Conservation (phyloP, 2,113 vertebrate species). For the Nibea coibor region DNA sequence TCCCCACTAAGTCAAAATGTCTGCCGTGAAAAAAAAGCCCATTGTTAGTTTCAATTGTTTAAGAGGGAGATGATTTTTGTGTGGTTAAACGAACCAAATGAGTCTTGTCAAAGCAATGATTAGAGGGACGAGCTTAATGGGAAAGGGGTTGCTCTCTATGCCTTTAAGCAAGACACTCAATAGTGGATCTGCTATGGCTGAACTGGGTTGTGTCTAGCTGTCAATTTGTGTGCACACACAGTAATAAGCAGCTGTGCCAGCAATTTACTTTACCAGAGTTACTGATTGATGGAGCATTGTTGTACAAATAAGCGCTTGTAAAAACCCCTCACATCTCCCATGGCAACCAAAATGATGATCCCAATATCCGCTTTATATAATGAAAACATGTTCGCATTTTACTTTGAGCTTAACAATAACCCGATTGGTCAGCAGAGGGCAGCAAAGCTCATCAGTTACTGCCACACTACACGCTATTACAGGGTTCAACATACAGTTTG, state of each 20-base stretch:
- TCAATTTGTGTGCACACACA: too few species aligned
- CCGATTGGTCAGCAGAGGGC: constrained; percentile 49
- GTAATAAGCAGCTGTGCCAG: not conserved
- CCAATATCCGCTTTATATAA: not conserved
- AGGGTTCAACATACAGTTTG: not conserved
- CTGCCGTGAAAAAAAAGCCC: not conserved
- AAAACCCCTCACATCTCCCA: not conserved
- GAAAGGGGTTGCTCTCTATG: too few species aligned
- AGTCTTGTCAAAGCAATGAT: not conserved
- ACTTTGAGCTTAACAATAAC: not conserved
- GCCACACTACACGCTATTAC: not conserved
- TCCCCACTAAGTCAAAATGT: not conserved
- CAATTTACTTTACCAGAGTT: not conserved
- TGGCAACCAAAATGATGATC: not conserved
- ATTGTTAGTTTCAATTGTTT: not conserved
- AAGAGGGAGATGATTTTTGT: not conserved
- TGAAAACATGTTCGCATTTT: not conserved
- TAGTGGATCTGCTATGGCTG: not conserved
- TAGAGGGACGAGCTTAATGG: not conserved
- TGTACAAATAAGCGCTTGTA: not conserved
- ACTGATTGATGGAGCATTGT: not conserved
- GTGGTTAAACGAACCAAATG: not conserved
- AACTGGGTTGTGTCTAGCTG: not conserved
- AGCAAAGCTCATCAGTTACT: constrained; percentile 32
- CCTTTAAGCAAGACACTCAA: not conserved